These are phyloP conservation scores for Poecile montanus DNA, from an alignment of 2,797 vertebrate species.

Conservation along the genomic window DNA sequence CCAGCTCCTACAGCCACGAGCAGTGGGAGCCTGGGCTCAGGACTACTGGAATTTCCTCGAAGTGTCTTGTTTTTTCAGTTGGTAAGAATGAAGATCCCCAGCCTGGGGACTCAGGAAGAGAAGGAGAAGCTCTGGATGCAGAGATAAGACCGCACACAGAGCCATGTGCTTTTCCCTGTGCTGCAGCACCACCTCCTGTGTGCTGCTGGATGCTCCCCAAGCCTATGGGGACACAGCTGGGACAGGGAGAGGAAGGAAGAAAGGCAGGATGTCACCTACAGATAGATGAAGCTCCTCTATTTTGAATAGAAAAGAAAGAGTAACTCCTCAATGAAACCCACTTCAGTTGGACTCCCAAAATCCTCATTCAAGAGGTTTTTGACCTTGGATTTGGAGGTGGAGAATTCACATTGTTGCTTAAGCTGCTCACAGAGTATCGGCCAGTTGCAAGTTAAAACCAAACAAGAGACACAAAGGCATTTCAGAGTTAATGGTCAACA, in stretches of 20 bases:
- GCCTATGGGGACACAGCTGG: background rate
- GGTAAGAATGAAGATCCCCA: background rate
- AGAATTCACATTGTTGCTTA: background rate
- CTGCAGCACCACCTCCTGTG: slow-evolving; percentile 45
- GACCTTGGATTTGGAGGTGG: background rate
- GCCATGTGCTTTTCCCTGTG: background rate
- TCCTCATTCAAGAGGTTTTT: background rate
- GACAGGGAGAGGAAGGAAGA: background rate
- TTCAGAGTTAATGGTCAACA: slow-evolving; percentile 17
- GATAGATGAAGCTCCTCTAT: background rate
- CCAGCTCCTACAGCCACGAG: background rate
- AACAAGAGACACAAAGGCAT: slow-evolving; percentile 3
- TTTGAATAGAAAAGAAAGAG: background rate
- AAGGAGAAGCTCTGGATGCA: background rate
- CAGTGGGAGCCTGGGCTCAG: background rate
- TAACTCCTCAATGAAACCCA: background rate
- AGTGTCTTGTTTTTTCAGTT: background rate
- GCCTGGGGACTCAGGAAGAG: background rate
- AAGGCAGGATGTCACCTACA: background rate
- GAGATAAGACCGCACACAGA: background rate
- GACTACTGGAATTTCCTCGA: background rate
- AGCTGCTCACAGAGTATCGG: background rate
- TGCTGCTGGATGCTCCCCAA: background rate
- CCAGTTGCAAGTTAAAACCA: slow-evolving; percentile 18
- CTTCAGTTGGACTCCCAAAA: background rate